Evolutionary conservation across 2,797 vertebrate species (phyloP), one percentile per base, ranked within the genome.

Genomic region (Gallirallus australis): DNA sequence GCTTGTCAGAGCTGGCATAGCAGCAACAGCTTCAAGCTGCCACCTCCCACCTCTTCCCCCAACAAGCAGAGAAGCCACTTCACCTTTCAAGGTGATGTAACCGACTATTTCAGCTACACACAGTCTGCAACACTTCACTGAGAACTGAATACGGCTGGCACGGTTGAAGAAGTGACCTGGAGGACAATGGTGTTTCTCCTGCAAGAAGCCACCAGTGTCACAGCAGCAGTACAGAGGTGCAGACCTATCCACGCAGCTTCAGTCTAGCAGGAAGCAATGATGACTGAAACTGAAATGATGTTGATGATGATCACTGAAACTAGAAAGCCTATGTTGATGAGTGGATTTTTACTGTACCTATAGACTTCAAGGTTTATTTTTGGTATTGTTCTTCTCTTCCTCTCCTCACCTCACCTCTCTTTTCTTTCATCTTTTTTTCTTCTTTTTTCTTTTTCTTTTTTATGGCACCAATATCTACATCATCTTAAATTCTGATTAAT

Each of bases 201-300:
- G 27, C 15, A 31, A 60, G 42, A 88, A 70, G n/a, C 45, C 33
- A 75, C 24, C 9, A 15, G 24, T 18, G 35, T 0, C 3, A 68
- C 27, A 35, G 28, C 48, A 85, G 68, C n/a, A 31, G 18, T 25
- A 57, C 1, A 0, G 1, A 59, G 31, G 7, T 13, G 4, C 6
- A 63, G 48, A 40, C 7, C 18, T 72, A 12, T 15, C 40, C 39
- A 18, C 0, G 2, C 7, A 75, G 23, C 70, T 71, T n/a, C 35
- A 57, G 37, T 23, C n/a, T n/a, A 25, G 68, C 37, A 39, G 35
- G 25, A 23, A 33, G 12, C 31, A 68, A 20, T 30, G 19, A 14
- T 27, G 50, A 37, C 12, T 69, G 50, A 59, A 57, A 23, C 20
- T 47, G 21, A 23, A 47, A 47, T 47, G 54, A 9, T 24, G 23